Evolutionary conservation across 2,797 vertebrate genomes (phyloP).

Genomic region (Meda fulgida): DNA sequence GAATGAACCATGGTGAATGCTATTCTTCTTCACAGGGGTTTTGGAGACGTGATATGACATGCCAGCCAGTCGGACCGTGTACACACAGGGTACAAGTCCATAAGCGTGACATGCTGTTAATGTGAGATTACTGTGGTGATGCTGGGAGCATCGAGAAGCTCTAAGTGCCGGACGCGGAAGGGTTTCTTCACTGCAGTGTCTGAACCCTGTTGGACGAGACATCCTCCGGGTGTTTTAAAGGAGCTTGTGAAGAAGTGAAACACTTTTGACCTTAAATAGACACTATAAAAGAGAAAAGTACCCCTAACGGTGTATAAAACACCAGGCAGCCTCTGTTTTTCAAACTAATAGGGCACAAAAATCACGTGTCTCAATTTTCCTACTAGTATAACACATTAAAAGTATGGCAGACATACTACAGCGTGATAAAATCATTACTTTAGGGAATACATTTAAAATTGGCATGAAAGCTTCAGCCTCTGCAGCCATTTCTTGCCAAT

Average conservation of each 20-base stretch:
- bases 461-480: neutral
- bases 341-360: neutral
- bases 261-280: neutral
- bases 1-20: neutral
- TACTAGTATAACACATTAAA: neutral
- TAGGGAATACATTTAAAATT: neutral
- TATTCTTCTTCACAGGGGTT: neutral
- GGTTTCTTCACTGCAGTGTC: neutral
- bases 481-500: neutral
- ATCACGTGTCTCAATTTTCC: neutral
- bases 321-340: neutral
- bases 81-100: neutral
- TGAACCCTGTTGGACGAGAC: neutral
- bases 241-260: constrained; percentile 23
- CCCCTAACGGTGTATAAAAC: neutral
- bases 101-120: neutral
- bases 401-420: neutral
- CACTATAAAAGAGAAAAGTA: constrained; percentile 10
- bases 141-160: neutral
- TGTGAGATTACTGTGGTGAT: neutral
- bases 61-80: neutral
- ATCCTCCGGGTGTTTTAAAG: neutral
- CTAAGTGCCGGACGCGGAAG: neutral
- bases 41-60: neutral
- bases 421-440: neutral